Evolutionary conservation across 2,113 vertebrate genomes (phyloP), one percentile per base, ranked within the genome.

Genomic region (Daubentonia madagascariensis): DNA sequence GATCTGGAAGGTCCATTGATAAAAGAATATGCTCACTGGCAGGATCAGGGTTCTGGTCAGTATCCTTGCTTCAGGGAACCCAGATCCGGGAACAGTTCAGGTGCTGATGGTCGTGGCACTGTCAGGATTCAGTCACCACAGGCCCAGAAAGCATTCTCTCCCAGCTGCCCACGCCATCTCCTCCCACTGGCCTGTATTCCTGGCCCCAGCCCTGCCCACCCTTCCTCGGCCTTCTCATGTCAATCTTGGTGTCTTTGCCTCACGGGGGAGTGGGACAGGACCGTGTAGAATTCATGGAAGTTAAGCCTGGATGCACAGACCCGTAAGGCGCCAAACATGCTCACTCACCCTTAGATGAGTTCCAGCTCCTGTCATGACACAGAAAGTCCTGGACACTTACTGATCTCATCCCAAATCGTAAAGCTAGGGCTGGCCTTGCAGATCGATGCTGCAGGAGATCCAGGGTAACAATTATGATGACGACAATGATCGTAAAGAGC

Each of bases 41-140:
- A 43, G 59, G 17, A 14, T 10, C 18, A 0, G 23, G 14, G n/a
- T 13, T 67, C 79, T 72, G 65, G 45, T 68, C 16, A 0, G 6
- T 6, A 4, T 84, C 75, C 28, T 76, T 30, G 35, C 18, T 30
- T 32, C 52, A 45, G 61, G 18, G 32, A 61, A n/a, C 61, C 7
- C 40, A 4, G 76, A 40, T 28, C 32, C 1, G 3, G 59, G 37
- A 30, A 8, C 32, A 16, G 0, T 75, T 28, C 25, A 1, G 50
- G 52, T 48, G 32, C 89, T n/a, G 3, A 45, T 52, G 63, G 84
- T 3, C 0, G 0, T 3, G 2, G 10, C 1, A 18, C 67, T 65
- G 14, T 25, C 25, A 0, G 28, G 35, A 73, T 80, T 75, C 25
- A 16, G 37, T 57, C 13, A 23, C 81, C 20, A 5, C 0, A 35